A percentile compares a stretch with the other conserved stretches of the same genome.
Conservation (phyloP, 1,140 invertebrate species). For the Drosophila sp. region DNA sequence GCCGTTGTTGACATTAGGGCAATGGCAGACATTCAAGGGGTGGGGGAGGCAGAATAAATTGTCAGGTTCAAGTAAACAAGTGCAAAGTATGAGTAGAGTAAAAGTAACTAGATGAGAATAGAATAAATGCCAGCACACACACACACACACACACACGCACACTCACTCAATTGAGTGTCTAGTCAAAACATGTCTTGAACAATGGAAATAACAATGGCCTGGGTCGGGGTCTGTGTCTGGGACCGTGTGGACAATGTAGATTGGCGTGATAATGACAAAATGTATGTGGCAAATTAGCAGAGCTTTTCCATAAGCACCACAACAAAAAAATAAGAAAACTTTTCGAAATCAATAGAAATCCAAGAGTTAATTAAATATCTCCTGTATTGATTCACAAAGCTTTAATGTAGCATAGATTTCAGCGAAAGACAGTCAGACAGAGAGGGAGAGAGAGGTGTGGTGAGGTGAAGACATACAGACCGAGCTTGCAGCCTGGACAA, state of each 20-base stretch:
- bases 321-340: conserved; percentile 9
- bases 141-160: neutral
- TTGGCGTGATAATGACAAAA: conserved; percentile 24
- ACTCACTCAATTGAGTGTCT: conserved; percentile 37
- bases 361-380: neutral
- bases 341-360: neutral
- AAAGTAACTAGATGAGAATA: conserved; percentile 27
- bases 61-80: conserved; percentile 49
- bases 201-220: conserved; percentile 49
- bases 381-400: neutral
- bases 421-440: conserved; percentile 3
- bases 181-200: conserved; percentile 37
- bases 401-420: conserved; percentile 44
- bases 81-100: conserved; percentile 2
- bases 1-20: neutral
- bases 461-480: neutral
- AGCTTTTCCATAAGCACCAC: conserved; percentile 23
- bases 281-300: conserved; percentile 11
- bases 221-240: conserved; percentile 24
- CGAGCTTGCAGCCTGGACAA: neutral
- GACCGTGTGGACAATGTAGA: conserved; percentile 13
- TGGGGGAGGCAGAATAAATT: neutral
- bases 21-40: neutral
- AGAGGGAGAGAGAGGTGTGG: neutral
- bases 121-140: conserved; percentile 5